Percentiles rank a stretch among this genome's conserved stretches.
These are phyloP conservation scores for Microchrysa polita DNA, from an alignment of 2,888 invertebrate species.

Conservation along the genomic window DNA sequence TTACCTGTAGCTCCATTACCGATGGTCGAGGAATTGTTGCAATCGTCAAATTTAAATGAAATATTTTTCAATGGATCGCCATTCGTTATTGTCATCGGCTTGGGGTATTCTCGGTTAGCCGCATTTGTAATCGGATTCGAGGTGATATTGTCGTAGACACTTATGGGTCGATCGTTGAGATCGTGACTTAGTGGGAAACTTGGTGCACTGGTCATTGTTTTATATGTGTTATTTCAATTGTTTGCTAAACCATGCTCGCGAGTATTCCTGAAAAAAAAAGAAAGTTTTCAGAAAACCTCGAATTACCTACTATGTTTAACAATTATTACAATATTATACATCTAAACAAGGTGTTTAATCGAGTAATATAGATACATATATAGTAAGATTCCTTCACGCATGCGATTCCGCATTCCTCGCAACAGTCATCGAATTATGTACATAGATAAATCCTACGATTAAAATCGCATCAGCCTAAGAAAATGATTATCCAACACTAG, in stretches of 20 bases:
- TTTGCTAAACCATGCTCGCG: constrained; percentile 24
- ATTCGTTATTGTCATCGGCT: constrained; percentile 31
- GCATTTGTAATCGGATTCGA: constrained; percentile 27
- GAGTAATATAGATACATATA: too few relatives aligned
- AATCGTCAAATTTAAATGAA: constrained; percentile 49
- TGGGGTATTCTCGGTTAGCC: constrained; percentile 38
- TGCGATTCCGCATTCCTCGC: too few relatives aligned
- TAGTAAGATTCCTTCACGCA: too few relatives aligned
- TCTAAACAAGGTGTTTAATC: too few relatives aligned
- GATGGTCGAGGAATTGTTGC: constrained; percentile 19
- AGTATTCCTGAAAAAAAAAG: constrained; percentile 10
- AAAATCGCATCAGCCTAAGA: too few relatives aligned
- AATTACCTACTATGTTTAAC: too few relatives aligned
- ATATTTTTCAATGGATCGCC: constrained; percentile 48
- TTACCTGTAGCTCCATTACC: not conserved
- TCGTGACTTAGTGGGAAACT: constrained; percentile 44
- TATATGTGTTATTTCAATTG: constrained; percentile 10
- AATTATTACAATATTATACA: too few relatives aligned
- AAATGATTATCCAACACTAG: too few relatives aligned
- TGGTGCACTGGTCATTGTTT: constrained; percentile 37
- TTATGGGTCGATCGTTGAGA: constrained; percentile 61
- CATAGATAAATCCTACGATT: too few relatives aligned
- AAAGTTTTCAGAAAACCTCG: too few relatives aligned
- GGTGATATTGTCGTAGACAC: constrained; percentile 63
- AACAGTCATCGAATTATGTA: too few relatives aligned